Evolutionary conservation across 2,797 vertebrate genomes (phyloP), one percentile per base, ranked within the genome.

Genomic region (Stomatorhinus walkeri): DNA sequence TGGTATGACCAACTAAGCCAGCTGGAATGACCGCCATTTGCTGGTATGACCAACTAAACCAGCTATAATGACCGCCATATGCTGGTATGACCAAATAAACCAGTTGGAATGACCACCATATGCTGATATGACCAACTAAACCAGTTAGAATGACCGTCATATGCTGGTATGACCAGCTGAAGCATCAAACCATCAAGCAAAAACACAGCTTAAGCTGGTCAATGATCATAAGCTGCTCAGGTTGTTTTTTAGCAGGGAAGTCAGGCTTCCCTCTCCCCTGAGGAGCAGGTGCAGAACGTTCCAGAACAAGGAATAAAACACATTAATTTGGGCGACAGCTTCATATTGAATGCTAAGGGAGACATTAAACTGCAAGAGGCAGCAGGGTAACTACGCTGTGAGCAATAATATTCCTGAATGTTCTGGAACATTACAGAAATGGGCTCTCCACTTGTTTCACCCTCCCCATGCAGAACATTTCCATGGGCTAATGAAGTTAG

Each of bases 401-500:
- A 86, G 51, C 84, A 54, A 54, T 54, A 86, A 86, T 54, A 54
- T 86, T 32, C 14, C n/a, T 32, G 84, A 86, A 52, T 86, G 48
- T 52, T 36, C 84, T 14, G 49, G 28, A 54, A 54, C n/a, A 54
- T 52, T 28, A 54, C 84, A 86, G 46, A 54, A 52, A 86, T 49
- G 12, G 49, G 19, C 51, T 86, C 49, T 54, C 84, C 84, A 54
- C 84, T 54, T 52, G 28, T 32, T 36, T 86, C 84, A 16, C 84
- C 84, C 49, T 86, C 22, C 24, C n/a, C 14, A 7, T 86, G 51
- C 48, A 52, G 51, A 14, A 54, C 51, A 86, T 16, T 86, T 28
- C 83, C 83, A 85, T 48, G 10, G 51, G 51, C 24, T 86, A 86
- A 86, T 86, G 84, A 86, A 49, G 51, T 86, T 54, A 85, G 84